Evolutionary conservation across 2,888 invertebrate genomes (phyloP).

Genomic region (Sclerodermus sp.): DNA sequence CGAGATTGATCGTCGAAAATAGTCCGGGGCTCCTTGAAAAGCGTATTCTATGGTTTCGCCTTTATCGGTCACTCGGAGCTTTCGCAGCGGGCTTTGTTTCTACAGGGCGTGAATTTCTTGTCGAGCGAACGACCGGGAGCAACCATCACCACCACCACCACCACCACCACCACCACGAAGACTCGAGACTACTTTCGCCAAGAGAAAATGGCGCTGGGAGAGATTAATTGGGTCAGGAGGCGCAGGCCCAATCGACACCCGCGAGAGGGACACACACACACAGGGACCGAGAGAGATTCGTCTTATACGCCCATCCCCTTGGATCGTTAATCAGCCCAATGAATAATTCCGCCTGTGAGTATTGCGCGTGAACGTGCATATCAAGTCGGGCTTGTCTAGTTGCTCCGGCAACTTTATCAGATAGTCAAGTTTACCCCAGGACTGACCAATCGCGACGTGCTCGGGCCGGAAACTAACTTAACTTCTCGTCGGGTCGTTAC

Average conservation of each 20-base stretch:
- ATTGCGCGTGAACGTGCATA: conserved; percentile 14
- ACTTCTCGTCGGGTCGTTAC: conserved; percentile 33
- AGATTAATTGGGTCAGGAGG: no score
- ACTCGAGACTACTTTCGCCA: no score
- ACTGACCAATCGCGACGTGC: conserved; percentile 28
- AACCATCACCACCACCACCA: no score
- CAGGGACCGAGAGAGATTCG: background rate
- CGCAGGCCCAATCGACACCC: no score
- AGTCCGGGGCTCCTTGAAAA: background rate
- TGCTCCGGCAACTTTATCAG: conserved; percentile 22
- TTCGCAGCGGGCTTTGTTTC: no score
- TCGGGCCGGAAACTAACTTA: conserved; percentile 29
- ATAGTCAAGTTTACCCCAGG: conserved; percentile 20
- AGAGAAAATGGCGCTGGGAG: no score
- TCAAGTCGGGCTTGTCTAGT: conserved; percentile 3
- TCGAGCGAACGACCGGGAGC: no score
- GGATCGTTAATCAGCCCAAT: conserved; percentile 27
- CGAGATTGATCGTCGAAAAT: conserved; percentile 3
- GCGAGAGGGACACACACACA: no score
- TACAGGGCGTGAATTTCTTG: no score
- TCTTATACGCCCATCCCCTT: conserved; percentile 2
- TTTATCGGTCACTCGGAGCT: background rate
- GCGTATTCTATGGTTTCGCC: background rate
- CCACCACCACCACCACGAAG: no score
- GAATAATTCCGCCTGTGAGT: conserved; percentile 25